Evolutionary conservation across 2,888 invertebrate genomes (phyloP), one percentile per base, ranked within the genome.

Genomic region (Rotaria socialis): DNA sequence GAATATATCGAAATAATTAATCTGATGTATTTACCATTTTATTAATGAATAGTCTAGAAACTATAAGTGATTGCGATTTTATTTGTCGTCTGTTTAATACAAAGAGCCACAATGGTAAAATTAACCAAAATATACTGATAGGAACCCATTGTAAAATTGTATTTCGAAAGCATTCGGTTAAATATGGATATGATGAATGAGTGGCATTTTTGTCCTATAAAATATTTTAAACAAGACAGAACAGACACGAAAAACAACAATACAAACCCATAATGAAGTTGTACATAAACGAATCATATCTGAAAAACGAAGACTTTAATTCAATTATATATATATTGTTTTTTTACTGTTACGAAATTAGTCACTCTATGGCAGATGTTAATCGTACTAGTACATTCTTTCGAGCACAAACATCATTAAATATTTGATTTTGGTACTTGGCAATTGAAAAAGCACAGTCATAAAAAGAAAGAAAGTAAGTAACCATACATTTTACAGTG

Each of bases 151-250:
- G 80, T 24, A 80, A 16, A 47, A 80, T 10, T 7, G 80, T 80
- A 80, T 80, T 24, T 41, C 80, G 80, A 43, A 80, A 80, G 24
- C 80, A 80, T 80, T 80, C 35, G 7, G 80, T 24, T 43, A 80
- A 14, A 47, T 80, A 47, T 24, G 80, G 80, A 80, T 80, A 47
- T 24, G 80, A 8, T n/a, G 80, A 80, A 47, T 47, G 43, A 24
- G n/a, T 24, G 0, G 47, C n/a, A 47, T 80, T 24, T 8, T 22
- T 24, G 24, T 80, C 80, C 80, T 80, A 47, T 11, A 80, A 10
- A 35, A 67, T 67, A 67, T 35, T 0, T 16, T 19, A 80, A 24
- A n/a, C 16, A 11, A 0, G 24, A 47, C 7, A 8, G 47, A 19
- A 24, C 24, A 10, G 1, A n/a, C 14, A 4, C 22, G 24, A 8